phyloP scores from a whole-genome alignment of 2,888 invertebrate species.

The Euplexia lucipara region DNA sequence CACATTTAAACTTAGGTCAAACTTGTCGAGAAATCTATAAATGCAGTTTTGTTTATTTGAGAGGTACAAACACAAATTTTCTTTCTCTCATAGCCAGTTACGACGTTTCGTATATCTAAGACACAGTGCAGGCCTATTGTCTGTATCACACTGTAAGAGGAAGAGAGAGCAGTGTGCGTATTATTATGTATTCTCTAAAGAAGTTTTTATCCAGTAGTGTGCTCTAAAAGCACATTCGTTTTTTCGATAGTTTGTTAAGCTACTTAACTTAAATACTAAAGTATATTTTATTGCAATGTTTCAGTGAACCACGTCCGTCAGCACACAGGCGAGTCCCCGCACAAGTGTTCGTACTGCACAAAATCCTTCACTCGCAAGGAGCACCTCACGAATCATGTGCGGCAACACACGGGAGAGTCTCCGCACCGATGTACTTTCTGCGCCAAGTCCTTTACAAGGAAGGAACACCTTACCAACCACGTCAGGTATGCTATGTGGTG shows the following conservation, averaged over 20 bases:
- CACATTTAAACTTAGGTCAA: too few relatives aligned
- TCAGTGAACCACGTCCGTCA: constrained; percentile 93
- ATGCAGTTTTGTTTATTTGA: too few relatives aligned
- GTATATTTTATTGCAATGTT: constrained; percentile 5
- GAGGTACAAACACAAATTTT: too few relatives aligned
- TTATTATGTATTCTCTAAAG: too few relatives aligned
- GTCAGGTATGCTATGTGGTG: constrained; percentile 88
- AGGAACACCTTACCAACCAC: constrained; percentile 96
- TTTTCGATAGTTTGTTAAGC: background rate
- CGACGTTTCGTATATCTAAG: too few relatives aligned
- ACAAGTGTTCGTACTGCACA: constrained; percentile 94
- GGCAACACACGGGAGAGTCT: constrained; percentile 97
- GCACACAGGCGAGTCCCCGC: constrained; percentile 95
- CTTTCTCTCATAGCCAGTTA: too few relatives aligned
- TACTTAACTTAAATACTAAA: constrained; percentile 2
- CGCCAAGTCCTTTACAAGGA: constrained; percentile 96
- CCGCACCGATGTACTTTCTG: constrained; percentile 96
- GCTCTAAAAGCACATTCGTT: background rate
- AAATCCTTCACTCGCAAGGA: constrained; percentile 95
- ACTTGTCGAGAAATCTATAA: too few relatives aligned
- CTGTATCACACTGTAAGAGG: too few relatives aligned
- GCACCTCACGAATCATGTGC: constrained; percentile 96
- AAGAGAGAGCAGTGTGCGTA: too few relatives aligned
- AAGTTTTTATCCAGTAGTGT: too few relatives aligned
- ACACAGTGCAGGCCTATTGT: too few relatives aligned